phyloP scores from a whole-genome alignment of 1,140 invertebrate species.

The Dufourea novaeangliae region DNA sequence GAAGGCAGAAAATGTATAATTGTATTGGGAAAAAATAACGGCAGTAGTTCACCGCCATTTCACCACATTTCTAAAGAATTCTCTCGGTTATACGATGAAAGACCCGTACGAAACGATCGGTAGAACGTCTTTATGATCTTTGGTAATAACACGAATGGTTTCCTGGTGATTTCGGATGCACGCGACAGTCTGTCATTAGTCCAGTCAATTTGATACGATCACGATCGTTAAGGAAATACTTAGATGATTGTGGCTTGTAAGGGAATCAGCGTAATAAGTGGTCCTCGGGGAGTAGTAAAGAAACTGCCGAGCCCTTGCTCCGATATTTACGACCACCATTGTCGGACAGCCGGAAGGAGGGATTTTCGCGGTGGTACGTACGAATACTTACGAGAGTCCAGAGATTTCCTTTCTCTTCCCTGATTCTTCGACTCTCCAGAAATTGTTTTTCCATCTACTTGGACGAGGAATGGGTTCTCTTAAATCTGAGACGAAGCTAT shows the following conservation, averaged over 20 bases:
- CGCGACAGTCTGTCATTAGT: constrained; percentile 50
- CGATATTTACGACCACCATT: constrained; percentile 79
- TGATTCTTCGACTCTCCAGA: not conserved
- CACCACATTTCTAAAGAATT: too few species aligned
- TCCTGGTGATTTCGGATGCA: not conserved
- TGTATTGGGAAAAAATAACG: too few species aligned
- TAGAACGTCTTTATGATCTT: constrained; percentile 25
- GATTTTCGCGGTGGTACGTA: constrained; percentile 62
- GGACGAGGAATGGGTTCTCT: not conserved
- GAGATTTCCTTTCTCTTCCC: not conserved
- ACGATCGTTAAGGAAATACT: constrained; percentile 75
- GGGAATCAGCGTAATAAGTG: constrained; percentile 79
- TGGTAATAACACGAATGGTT: not conserved
- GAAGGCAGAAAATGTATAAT: too few species aligned
- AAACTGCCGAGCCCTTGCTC: constrained; percentile 65
- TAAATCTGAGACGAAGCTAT: not conserved
- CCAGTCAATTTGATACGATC: constrained; percentile 54
- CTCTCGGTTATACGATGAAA: too few species aligned
- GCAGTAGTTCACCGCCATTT: too few species aligned
- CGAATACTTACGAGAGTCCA: constrained; percentile 11
- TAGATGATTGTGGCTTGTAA: constrained; percentile 76
- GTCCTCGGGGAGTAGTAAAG: constrained; percentile 74
- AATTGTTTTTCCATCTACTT: constrained; percentile 22
- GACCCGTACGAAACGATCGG: not conserved
- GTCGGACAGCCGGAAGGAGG: constrained; percentile 70